Evolutionary conservation across 2,113 vertebrate genomes (phyloP).

Genomic region (Gnathonemus longibarbis): DNA sequence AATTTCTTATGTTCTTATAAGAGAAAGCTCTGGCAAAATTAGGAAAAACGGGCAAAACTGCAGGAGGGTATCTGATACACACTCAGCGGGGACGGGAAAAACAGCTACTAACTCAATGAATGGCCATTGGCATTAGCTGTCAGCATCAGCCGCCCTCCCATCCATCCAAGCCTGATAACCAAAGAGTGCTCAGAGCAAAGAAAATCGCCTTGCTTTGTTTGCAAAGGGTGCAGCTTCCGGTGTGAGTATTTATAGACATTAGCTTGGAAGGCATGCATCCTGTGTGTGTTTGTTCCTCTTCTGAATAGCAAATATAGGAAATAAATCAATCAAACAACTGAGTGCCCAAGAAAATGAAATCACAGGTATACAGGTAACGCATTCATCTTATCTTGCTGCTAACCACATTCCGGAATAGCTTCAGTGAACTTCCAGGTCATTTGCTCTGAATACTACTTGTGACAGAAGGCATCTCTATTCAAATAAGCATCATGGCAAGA

Average conservation of each 20-base stretch:
- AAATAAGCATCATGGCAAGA: not conserved
- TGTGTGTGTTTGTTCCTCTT: not conserved
- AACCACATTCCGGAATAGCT: not conserved
- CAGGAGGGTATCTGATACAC: not conserved
- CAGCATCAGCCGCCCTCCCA: not conserved
- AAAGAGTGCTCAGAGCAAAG: not conserved
- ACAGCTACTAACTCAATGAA: not conserved
- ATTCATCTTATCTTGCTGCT: not conserved
- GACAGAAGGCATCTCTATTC: not conserved
- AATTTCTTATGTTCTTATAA: not conserved
- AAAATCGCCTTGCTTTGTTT: not conserved
- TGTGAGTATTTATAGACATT: constrained; percentile 9
- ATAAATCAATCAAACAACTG: not conserved
- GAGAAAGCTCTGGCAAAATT: not conserved
- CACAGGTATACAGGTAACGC: not conserved
- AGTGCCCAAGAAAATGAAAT: not conserved
- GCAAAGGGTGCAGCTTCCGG: not conserved
- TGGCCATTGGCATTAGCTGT: not conserved
- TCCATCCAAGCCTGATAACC: not conserved
- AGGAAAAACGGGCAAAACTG: not conserved
- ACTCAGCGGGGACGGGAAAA: not conserved
- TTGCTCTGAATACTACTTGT: not conserved
- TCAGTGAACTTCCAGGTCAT: not conserved
- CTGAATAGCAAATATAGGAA: not conserved
- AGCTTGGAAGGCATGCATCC: not conserved